Conservation (phyloP, 2,888 invertebrate genomes). For the Tenthredo amoena region DNA sequence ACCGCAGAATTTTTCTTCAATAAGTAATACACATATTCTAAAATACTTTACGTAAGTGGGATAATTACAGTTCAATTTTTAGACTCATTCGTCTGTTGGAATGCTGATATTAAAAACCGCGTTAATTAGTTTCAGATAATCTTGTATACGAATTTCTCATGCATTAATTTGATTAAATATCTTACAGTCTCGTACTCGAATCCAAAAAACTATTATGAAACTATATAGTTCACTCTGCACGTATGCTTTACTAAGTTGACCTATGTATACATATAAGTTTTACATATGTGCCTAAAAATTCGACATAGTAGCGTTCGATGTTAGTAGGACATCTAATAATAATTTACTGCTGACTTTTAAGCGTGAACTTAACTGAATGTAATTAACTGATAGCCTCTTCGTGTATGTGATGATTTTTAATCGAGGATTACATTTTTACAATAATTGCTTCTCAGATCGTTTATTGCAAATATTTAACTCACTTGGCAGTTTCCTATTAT, state of each 20-base stretch:
- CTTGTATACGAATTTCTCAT: background rate
- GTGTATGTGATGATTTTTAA: background rate
- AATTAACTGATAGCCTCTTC: background rate
- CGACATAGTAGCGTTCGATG: background rate
- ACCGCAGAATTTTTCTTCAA: background rate
- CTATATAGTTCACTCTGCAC: background rate
- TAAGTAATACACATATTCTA: background rate
- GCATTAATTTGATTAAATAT: background rate
- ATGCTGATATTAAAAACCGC: background rate
- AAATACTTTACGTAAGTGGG: background rate
- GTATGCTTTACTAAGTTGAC: background rate
- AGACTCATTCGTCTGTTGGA: background rate
- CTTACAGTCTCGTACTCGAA: background rate
- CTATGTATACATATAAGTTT: background rate
- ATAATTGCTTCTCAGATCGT: background rate
- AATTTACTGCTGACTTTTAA: background rate
- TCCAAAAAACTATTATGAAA: background rate
- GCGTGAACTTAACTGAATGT: background rate
- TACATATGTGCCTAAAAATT: background rate
- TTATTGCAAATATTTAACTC: background rate
- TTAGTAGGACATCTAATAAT: slow-evolving; percentile 39
- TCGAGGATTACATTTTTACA: background rate
- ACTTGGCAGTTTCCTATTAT: background rate
- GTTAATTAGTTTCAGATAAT: background rate
- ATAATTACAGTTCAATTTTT: background rate